These are phyloP conservation scores for Neoascia interrupta DNA, from an alignment of 2,888 invertebrate genomes.

Conservation along the genomic window DNA sequence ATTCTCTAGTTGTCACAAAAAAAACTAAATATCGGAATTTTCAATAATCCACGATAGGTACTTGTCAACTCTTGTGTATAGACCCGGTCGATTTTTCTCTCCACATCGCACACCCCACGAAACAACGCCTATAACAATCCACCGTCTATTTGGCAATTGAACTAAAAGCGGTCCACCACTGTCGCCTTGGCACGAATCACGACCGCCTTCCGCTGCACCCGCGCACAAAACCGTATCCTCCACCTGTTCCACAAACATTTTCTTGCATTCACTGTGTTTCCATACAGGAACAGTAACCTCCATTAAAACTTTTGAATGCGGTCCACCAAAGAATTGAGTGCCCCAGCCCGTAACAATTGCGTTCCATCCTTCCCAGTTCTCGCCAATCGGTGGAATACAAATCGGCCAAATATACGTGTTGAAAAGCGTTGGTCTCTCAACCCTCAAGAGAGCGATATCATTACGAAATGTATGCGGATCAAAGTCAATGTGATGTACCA, in stretches of 20 bases:
- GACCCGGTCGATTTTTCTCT: conserved; percentile 86
- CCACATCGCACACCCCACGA: conserved; percentile 93
- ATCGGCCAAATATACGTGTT: conserved; percentile 91
- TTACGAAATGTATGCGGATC: conserved; percentile 85
- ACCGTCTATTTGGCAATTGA: conserved; percentile 86
- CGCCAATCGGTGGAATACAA: conserved; percentile 86
- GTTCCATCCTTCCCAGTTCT: conserved; percentile 82
- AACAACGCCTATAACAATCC: conserved; percentile 89
- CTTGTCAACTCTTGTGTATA: conserved; percentile 86
- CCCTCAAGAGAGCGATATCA: conserved; percentile 88
- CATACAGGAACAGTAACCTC: conserved; percentile 90
- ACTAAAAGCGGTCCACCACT: conserved; percentile 87
- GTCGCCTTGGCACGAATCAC: conserved; percentile 89
- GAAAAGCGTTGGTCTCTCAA: conserved; percentile 85
- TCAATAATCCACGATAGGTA: conserved; percentile 78
- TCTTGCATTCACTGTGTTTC: conserved; percentile 84
- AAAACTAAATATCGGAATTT: conserved; percentile 76
- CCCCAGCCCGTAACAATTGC: conserved; percentile 91
- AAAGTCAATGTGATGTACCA: conserved; percentile 85
- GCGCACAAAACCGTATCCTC: conserved; percentile 88
- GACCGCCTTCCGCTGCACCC: conserved; percentile 87
- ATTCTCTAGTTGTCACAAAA: too few relatives aligned
- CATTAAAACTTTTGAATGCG: conserved; percentile 84
- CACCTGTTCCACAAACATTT: conserved; percentile 84
- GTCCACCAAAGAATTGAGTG: conserved; percentile 86